Evolutionary conservation across 2,888 invertebrate genomes (phyloP).

Genomic region (Drosophila tanythrix): DNA sequence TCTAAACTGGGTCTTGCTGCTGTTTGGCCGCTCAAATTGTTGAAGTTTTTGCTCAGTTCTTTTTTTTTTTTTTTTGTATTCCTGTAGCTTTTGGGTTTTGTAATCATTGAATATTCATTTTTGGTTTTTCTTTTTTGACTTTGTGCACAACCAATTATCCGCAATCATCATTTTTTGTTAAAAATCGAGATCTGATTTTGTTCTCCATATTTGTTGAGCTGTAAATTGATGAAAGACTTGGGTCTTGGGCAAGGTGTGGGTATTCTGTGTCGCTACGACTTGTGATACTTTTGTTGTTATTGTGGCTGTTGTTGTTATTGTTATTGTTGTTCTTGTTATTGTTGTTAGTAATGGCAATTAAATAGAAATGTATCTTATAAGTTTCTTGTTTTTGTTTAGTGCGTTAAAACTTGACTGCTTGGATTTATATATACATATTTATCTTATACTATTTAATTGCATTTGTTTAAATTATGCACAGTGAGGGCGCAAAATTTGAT

Average conservation of each 20-base stretch:
- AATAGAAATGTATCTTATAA: constrained; percentile 45
- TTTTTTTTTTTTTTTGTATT: constrained; percentile 4
- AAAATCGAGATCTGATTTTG: constrained; percentile 83
- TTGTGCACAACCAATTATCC: constrained; percentile 85
- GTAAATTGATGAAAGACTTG: constrained; percentile 61
- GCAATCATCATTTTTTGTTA: constrained; percentile 84
- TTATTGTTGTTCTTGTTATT: constrained; percentile 30
- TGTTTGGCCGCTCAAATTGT: neutral
- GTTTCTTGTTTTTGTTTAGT: constrained; percentile 16
- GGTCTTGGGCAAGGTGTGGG: constrained; percentile 55
- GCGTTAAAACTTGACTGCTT: constrained; percentile 27
- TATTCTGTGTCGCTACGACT: constrained; percentile 34
- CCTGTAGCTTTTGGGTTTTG: constrained; percentile 8
- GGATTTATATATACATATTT: constrained; percentile 45
- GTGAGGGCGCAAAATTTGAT: constrained; percentile 32
- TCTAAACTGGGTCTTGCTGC: neutral
- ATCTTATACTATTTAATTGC: constrained; percentile 58
- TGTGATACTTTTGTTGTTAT: constrained; percentile 9
- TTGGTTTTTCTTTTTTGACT: constrained; percentile 33
- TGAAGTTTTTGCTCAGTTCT: constrained; percentile 6
- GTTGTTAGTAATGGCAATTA: constrained; percentile 45
- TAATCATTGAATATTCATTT: constrained; percentile 5
- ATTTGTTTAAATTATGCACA: constrained; percentile 65
- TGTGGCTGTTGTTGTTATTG: constrained; percentile 26
- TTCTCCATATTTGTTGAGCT: constrained; percentile 65